Evolutionary conservation across 1,140 invertebrate genomes (phyloP), one percentile per base, ranked within the genome.

Genomic region (Phocides pigmalion): DNA sequence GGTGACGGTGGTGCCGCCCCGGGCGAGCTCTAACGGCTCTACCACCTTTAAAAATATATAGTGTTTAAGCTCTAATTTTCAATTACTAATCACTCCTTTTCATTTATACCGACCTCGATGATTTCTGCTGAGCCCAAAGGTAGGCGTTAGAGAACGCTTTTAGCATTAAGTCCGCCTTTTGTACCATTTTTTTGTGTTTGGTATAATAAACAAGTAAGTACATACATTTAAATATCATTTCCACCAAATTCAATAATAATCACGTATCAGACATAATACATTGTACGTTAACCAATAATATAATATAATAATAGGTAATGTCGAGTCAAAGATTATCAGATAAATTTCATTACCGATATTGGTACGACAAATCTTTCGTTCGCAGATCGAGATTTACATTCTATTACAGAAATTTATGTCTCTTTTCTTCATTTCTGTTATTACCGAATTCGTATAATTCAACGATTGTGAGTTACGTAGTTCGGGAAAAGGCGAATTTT

Each of bases 301-400:
- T n/a, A n/a, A n/a, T n/a, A n/a, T n/a, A n/a, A 58, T 44, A 44
- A 44, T 49, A 20, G 44, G 19, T 61, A 49, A 61, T 49, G 22
- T 32, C 17, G 12, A 61, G 44, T 20, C 44, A 19, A 39, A 61
- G 28, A 49, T 61, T 39, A 61, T 61, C 44, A 22, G 58, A 61
- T 49, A 49, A 61, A 61, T 61, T 61, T 61, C 58, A 61, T 61
- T 49, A 61, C 44, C 32, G 44, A 61, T 49, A 61, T 61, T 61
- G 58, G 44, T 61, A 61, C 32, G 53, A 68, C 69, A 68, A 72
- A 72, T 72, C 71, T 62, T 64, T 56, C 39, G 46, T 41, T 56
- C 53, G 64, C 62, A 64, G 62, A 76, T 67, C 49, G 68, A 68
- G 69, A 79, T 79, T 74, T 71, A 76, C 68, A 76, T 79, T 79